Evolutionary conservation across 2,797 vertebrate species (phyloP).

Genomic region (Takifugu rubripes): DNA sequence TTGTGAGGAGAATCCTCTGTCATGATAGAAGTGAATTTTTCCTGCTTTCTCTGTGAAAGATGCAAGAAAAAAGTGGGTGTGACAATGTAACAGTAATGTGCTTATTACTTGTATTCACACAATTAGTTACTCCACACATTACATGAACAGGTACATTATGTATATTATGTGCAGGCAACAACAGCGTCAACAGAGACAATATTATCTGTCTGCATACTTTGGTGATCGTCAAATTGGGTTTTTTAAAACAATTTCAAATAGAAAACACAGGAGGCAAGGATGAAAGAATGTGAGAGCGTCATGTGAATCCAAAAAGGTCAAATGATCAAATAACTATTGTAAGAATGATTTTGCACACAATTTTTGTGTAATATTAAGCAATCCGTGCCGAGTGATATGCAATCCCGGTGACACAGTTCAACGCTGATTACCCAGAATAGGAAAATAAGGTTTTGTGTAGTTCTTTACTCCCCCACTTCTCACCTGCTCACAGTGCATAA

Average conservation of each 20-base stretch:
- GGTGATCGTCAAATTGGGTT: too few relatives aligned
- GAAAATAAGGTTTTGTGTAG: constrained; percentile 1
- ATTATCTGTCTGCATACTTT: too few relatives aligned
- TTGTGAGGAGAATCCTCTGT: constrained; percentile 73
- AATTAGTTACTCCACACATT: too few relatives aligned
- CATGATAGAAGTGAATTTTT: constrained; percentile 79
- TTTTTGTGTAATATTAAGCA: constrained; percentile 20
- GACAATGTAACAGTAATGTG: not conserved
- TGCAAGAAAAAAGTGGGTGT: not conserved
- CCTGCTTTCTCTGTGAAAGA: constrained; percentile 80
- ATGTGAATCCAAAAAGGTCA: constrained; percentile 15
- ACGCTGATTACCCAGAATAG: not conserved
- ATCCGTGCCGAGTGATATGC: constrained; percentile 8
- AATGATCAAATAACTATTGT: constrained; percentile 5
- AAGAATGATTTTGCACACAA: constrained; percentile 7
- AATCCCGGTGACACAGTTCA: constrained; percentile 10
- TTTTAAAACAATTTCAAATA: too few relatives aligned
- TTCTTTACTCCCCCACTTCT: constrained; percentile 13
- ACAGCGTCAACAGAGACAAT: too few relatives aligned
- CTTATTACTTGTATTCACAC: too few relatives aligned
- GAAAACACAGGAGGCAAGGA: constrained; percentile 1
- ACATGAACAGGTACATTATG: too few relatives aligned
- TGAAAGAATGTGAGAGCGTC: constrained; percentile 16
- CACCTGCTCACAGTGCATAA: not conserved
- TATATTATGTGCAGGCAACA: not conserved